These are phyloP conservation scores for Sebastiscus albofasciatus DNA, from an alignment of 2,797 vertebrate genomes.

Conservation along the genomic window DNA sequence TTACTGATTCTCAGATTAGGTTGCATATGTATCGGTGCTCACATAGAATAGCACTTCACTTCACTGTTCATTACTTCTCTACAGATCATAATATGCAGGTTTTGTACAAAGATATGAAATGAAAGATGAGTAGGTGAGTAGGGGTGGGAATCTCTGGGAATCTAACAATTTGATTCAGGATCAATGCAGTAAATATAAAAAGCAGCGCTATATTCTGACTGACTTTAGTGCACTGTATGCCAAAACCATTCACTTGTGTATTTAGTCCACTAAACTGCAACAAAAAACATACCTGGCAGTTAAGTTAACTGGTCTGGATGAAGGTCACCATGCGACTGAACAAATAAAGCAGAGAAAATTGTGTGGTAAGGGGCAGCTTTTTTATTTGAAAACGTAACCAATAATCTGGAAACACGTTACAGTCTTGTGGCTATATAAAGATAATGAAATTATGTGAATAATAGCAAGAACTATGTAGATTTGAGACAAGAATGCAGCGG, in stretches of 20 bases:
- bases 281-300: neutral
- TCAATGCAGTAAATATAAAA: neutral
- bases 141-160: neutral
- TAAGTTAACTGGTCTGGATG: neutral
- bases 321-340: neutral
- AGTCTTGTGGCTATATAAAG: no score
- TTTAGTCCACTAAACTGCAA: neutral
- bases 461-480: no score
- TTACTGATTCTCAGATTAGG: conserved; percentile 20
- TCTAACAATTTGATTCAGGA: neutral
- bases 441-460: no score
- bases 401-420: no score
- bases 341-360: neutral
- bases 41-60: neutral
- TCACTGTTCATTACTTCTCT: neutral
- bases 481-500: no score
- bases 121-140: neutral
- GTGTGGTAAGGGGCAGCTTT: neutral
- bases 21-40: neutral
- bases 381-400: no score
- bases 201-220: neutral
- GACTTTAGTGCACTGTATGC: neutral
- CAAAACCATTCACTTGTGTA: neutral
- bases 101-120: neutral
- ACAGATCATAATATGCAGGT: neutral